A percentile compares a stretch with the other conserved stretches of the same genome.
Evolutionary conservation across 2,888 invertebrate species (phyloP).

Genomic region (Eristalinus aeneus): DNA sequence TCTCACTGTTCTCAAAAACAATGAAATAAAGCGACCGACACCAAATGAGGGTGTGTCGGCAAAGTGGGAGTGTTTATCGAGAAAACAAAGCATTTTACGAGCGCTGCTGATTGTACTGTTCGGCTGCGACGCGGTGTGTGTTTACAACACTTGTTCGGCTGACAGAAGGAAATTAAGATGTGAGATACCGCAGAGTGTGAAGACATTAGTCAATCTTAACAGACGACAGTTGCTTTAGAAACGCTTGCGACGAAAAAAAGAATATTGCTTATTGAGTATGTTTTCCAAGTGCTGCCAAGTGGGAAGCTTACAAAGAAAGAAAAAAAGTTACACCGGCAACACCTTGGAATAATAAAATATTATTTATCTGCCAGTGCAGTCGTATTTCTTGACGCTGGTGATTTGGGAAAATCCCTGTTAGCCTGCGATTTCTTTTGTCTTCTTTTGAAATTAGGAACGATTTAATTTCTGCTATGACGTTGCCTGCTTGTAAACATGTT

Average conservation of each 20-base stretch:
- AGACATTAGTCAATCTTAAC: constrained; percentile 6
- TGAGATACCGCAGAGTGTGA: neutral
- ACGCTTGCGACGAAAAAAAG: neutral
- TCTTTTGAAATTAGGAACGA: neutral
- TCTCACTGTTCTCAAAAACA: constrained; percentile 1
- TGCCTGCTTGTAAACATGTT: neutral
- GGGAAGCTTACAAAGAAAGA: neutral
- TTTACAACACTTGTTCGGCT: neutral
- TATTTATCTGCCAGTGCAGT: neutral
- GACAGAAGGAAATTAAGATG: neutral
- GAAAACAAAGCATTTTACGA: constrained; percentile 16
- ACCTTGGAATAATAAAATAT: neutral
- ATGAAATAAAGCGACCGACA: neutral
- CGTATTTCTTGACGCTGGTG: neutral
- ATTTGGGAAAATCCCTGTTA: neutral
- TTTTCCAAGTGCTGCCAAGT: neutral
- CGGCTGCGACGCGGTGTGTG: neutral
- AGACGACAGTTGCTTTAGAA: neutral
- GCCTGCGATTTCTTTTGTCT: neutral
- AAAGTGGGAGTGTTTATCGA: constrained; percentile 54
- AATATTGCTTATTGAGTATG: neutral
- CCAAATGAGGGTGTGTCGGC: constrained; percentile 27
- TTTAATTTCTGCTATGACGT: neutral
- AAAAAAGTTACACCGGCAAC: neutral
- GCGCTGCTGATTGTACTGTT: neutral